These are phyloP conservation scores for Rhinogobio ventralis DNA, from an alignment of 2,797 vertebrate genomes.

Conservation along the genomic window DNA sequence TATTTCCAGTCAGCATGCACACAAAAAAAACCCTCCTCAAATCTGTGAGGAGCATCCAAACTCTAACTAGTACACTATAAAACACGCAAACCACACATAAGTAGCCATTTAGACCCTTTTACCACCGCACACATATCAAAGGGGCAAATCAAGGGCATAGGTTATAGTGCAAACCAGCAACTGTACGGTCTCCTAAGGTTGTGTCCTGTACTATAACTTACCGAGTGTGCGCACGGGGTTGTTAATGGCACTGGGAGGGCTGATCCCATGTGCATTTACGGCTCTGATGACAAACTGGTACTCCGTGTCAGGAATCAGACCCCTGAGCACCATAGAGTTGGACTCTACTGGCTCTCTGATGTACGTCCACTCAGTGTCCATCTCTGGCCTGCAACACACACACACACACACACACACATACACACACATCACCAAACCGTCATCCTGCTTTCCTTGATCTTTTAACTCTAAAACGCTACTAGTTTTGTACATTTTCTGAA, in stretches of 20 bases:
- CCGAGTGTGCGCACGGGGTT: constrained; percentile 81
- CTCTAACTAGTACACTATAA: not conserved
- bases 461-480: not conserved
- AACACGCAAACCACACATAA: not conserved
- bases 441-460: not conserved
- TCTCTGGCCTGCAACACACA: constrained; percentile 83
- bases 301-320: constrained; percentile 85
- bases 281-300: constrained; percentile 92
- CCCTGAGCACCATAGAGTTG: constrained; percentile 93
- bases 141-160: not conserved
- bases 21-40: not conserved
- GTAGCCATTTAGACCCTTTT: not conserved
- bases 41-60: not conserved
- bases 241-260: constrained; percentile 84
- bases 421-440: constrained; percentile 29
- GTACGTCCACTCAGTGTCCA: constrained; percentile 89
- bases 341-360: constrained; percentile 90
- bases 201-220: constrained; percentile 72
- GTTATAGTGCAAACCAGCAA: constrained; percentile 12
- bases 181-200: constrained; percentile 33
- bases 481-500: not conserved
- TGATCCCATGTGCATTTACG: constrained; percentile 83
- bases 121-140: not conserved
- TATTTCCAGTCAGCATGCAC: constrained; percentile 39
- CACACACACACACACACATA: constrained; percentile 28